Percentiles rank a stretch among this genome's conserved stretches.
Conservation (phyloP, 2,113 vertebrate genomes). For the Pterocles burchelli region DNA sequence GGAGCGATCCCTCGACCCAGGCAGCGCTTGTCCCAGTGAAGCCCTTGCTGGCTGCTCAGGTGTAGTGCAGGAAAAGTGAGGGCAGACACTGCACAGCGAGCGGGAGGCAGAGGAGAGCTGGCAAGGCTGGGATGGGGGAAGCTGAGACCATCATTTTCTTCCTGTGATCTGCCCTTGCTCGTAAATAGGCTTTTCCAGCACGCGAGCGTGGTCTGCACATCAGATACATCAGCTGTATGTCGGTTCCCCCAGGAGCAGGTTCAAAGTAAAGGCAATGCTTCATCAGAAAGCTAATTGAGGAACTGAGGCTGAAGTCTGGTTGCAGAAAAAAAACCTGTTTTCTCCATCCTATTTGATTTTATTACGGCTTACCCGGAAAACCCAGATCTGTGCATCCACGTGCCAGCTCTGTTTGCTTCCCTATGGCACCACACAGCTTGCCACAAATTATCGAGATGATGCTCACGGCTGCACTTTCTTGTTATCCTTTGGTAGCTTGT, state of each 20-base stretch:
- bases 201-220: not conserved
- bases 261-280: constrained; percentile 51
- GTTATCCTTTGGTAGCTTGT: not conserved
- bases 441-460: not conserved
- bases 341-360: constrained; percentile 35
- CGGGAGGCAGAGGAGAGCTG: not conserved
- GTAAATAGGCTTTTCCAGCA: not conserved
- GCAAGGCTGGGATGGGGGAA: not conserved
- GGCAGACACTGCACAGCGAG: not conserved
- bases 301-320: constrained; percentile 6
- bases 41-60: not conserved
- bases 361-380: not conserved
- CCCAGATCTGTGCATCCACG: not conserved
- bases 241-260: not conserved
- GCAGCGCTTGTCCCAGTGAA: fast-evolving
- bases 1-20: fast-evolving
- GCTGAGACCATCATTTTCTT: not conserved
- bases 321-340: constrained; percentile 1
- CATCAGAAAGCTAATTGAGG: constrained; percentile 47
- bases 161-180: not conserved
- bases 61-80: not conserved
- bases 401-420: not conserved
- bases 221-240: not conserved
- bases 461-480: not conserved
- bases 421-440: not conserved